Evolutionary conservation across 2,797 vertebrate species (phyloP).

Genomic region (Ceryle rudis): DNA sequence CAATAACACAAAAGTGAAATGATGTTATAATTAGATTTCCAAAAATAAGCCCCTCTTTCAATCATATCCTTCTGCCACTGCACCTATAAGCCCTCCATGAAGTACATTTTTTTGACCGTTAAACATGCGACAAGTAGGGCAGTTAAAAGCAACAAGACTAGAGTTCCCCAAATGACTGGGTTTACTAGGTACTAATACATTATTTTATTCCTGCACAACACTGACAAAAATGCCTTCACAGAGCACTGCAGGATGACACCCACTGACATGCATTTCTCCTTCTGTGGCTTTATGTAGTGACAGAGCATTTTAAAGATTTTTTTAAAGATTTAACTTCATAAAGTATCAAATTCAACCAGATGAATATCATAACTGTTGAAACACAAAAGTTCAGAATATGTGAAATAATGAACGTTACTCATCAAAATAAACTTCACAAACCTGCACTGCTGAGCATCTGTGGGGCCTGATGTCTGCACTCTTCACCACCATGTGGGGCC

Average conservation of each 20-base stretch:
- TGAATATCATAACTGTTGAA: background rate
- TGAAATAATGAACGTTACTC: background rate
- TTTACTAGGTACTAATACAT: background rate
- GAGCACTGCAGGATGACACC: background rate
- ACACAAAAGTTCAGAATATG: background rate
- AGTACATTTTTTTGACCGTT: background rate
- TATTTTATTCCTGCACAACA: background rate
- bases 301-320: background rate
- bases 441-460: background rate
- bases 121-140: background rate
- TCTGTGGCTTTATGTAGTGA: background rate
- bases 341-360: background rate
- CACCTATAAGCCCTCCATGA: background rate
- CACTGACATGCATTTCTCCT: accelerated
- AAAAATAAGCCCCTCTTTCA: conserved; percentile 13
- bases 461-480: accelerated
- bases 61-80: background rate
- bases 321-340: background rate
- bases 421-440: background rate
- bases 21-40: conserved; percentile 18
- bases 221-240: background rate
- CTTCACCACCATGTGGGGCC: accelerated
- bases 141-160: background rate
- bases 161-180: background rate
- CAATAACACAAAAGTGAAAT: conserved; percentile 15